phyloP scores from a whole-genome alignment of 2,888 invertebrate species.

The Pseudanteris insignis region DNA sequence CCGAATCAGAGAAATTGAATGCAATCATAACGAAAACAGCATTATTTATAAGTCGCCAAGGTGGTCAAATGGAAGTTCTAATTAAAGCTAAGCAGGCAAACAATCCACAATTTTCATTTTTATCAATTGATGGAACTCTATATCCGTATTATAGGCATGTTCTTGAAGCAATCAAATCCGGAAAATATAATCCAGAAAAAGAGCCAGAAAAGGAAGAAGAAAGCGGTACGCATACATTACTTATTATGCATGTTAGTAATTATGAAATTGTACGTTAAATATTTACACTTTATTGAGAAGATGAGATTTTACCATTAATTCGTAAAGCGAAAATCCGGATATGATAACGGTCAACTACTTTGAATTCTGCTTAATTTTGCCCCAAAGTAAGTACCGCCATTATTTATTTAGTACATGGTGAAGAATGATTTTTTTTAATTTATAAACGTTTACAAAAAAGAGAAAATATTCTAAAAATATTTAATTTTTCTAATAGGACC shows the following conservation, averaged over 20 bases:
- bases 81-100: conserved; percentile 96
- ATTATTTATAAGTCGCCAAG: conserved; percentile 86
- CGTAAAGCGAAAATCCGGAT: conserved; percentile 56
- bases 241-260: conserved; percentile 44
- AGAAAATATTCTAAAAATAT: neutral
- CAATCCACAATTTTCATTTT: conserved; percentile 92
- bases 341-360: conserved; percentile 59
- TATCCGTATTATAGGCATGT: conserved; percentile 90
- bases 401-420: conserved; percentile 44
- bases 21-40: conserved; percentile 96
- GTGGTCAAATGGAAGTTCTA: conserved; percentile 97
- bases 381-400: conserved; percentile 55
- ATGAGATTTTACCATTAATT: conserved; percentile 47
- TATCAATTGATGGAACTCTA: conserved; percentile 84
- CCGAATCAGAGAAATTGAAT: conserved; percentile 86
- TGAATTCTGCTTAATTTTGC: conserved; percentile 62
- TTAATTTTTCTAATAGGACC: too few species aligned
- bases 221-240: conserved; percentile 58
- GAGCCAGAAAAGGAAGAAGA: conserved; percentile 65
- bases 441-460: conserved; percentile 33
- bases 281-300: conserved; percentile 48
- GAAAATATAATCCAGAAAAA: conserved; percentile 70
- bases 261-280: conserved; percentile 41
- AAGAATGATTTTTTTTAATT: conserved; percentile 43
- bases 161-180: conserved; percentile 74